Percentiles rank a stretch among this genome's conserved stretches.
phyloP scores from a whole-genome alignment of 1,140 invertebrate species.

The Matsumurasca onukii region DNA sequence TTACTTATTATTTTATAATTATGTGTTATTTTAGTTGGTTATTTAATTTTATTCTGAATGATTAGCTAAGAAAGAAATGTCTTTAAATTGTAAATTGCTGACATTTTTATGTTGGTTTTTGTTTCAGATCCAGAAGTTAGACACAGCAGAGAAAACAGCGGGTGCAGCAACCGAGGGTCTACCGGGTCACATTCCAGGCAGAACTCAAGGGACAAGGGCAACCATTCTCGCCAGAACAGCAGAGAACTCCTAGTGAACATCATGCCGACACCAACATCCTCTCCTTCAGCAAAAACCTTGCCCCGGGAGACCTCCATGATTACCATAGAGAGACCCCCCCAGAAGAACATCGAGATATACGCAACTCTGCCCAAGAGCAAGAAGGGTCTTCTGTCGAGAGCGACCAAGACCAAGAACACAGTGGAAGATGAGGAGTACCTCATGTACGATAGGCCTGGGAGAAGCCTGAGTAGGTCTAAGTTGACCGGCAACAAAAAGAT shows the following conservation, averaged over 20 bases:
- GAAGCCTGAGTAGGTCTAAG: conserved; percentile 63
- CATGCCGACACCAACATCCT: conserved; percentile 45
- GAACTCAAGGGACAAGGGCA: conserved; percentile 62
- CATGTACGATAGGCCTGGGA: conserved; percentile 60
- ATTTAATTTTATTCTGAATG: too few relatives aligned
- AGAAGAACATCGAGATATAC: conserved; percentile 84
- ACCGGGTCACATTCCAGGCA: conserved; percentile 58
- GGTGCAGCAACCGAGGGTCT: conserved; percentile 55
- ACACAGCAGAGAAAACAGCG: conserved; percentile 74
- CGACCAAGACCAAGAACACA: conserved; percentile 52
- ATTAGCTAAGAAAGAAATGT: too few relatives aligned
- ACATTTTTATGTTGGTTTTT: too few relatives aligned
- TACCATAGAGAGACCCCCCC: conserved; percentile 52
- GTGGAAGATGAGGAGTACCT: conserved; percentile 71
- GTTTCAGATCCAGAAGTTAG: conserved; percentile 58
- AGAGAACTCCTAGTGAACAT: conserved; percentile 56
- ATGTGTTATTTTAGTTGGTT: too few relatives aligned
- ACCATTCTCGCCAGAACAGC: conserved; percentile 63
- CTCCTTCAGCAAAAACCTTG: conserved; percentile 36
- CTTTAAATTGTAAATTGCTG: too few relatives aligned
- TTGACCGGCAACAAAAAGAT: conserved; percentile 68
- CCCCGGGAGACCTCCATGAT: conserved; percentile 27
- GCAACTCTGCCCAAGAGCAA: conserved; percentile 84
- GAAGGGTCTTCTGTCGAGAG: conserved; percentile 55
- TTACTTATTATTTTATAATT: too few relatives aligned